Evolutionary conservation across 2,888 invertebrate genomes (phyloP).

Genomic region (Belgica antarctica): DNA sequence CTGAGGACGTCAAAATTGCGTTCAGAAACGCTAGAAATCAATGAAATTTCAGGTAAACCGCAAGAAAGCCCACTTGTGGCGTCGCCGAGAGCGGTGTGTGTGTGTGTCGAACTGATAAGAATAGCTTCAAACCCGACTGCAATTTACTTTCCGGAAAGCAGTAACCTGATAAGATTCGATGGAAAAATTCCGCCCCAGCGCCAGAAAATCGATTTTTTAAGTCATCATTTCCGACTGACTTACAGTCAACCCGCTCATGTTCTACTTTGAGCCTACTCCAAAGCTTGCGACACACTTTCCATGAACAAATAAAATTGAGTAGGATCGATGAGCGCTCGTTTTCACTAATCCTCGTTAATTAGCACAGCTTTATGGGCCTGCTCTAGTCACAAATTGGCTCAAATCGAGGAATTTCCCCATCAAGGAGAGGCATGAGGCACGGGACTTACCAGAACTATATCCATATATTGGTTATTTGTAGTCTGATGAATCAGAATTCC

Average conservation of each 20-base stretch:
- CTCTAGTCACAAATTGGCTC: no score
- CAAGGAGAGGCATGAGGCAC: no score
- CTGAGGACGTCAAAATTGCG: no score
- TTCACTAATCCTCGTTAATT: no score
- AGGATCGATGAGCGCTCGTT: no score
- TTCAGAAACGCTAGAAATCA: no score
- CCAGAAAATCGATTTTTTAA: neutral
- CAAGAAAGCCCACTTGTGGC: no score
- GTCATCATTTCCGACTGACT: neutral
- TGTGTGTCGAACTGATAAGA: neutral
- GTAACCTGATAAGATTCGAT: neutral
- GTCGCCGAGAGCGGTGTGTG: no score
- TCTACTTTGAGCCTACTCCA: slow-evolving; percentile 2
- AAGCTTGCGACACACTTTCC: slow-evolving; percentile 9
- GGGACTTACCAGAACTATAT: slow-evolving; percentile 35
- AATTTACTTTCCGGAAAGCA: neutral
- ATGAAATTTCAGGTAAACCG: neutral
- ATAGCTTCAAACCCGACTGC: neutral
- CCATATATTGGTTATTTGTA: slow-evolving; percentile 26
- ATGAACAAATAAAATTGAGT: no score
- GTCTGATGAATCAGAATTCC: neutral
- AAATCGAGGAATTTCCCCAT: no score
- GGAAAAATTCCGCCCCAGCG: neutral
- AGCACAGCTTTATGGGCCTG: no score
- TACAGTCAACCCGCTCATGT: neutral